Evolutionary conservation across 2,113 vertebrate species (phyloP).

Genomic region (Perca flavescens): DNA sequence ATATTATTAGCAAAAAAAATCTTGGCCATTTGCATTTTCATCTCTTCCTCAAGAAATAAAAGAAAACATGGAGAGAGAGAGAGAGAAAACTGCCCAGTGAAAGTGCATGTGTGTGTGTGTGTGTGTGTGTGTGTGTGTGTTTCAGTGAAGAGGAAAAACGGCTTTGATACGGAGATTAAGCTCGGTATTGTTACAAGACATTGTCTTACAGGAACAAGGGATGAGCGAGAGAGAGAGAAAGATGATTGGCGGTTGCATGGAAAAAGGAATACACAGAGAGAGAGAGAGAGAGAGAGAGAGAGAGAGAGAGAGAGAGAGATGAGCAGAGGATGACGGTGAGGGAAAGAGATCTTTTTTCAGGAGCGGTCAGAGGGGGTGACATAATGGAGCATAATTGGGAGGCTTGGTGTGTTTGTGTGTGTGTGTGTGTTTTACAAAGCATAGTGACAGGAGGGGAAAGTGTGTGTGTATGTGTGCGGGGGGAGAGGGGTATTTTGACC

Average conservation of each 20-base stretch:
- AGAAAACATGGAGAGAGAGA: neutral
- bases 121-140: slow-evolving; percentile 51
- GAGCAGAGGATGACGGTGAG: slow-evolving; percentile 78
- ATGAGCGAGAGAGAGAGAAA: slow-evolving; percentile 62
- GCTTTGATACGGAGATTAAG: slow-evolving; percentile 99
- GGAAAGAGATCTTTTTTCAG: slow-evolving; percentile 89
- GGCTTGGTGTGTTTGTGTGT: neutral
- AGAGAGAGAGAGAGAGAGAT: slow-evolving; percentile 33
- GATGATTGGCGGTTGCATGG: slow-evolving; percentile 62
- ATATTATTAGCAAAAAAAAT: too few species aligned
- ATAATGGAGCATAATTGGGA: slow-evolving; percentile 89
- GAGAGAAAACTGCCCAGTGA: slow-evolving; percentile 45
- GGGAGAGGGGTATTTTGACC: slow-evolving; percentile 40
- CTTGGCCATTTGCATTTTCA: slow-evolving; percentile 2
- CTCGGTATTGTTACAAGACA: slow-evolving; percentile 97
- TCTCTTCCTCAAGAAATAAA: neutral
- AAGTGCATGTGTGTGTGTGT: slow-evolving; percentile 55
- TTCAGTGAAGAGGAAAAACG: slow-evolving; percentile 96
- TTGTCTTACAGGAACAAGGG: slow-evolving; percentile 96
- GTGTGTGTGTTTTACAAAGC: slow-evolving; percentile 83
- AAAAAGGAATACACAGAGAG: slow-evolving; percentile 55
- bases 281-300: slow-evolving; percentile 25
- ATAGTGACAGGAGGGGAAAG: slow-evolving; percentile 85
- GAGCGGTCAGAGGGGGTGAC: slow-evolving; percentile 92
- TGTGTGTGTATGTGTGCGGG: slow-evolving; percentile 25